phyloP scores from a whole-genome alignment of 2,113 vertebrate species.

The Parus major region DNA sequence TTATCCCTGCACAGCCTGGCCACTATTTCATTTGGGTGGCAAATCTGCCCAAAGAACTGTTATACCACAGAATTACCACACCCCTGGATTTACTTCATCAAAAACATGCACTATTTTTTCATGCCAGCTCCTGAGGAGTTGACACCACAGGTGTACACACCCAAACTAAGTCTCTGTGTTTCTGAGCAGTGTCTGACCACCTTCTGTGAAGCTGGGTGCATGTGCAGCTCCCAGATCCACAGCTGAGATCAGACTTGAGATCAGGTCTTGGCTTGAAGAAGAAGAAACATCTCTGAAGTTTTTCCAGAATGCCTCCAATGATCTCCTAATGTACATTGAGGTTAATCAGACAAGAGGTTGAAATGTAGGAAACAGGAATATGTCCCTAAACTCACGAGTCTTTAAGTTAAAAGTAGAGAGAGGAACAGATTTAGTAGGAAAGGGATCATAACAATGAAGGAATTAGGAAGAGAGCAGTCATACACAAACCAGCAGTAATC shows the following conservation, averaged over 20 bases:
- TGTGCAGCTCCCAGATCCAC: background rate
- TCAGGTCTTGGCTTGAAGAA: too few relatives aligned
- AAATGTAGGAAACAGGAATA: background rate
- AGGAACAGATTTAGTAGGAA: background rate
- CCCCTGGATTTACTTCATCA: background rate
- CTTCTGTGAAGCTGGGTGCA: background rate
- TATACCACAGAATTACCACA: background rate
- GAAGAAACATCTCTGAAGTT: background rate
- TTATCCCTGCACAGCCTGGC: background rate
- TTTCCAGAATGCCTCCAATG: background rate
- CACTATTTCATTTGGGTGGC: too few relatives aligned
- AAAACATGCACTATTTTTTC: background rate
- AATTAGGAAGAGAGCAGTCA: background rate
- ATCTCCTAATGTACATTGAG: background rate
- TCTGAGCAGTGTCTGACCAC: background rate
- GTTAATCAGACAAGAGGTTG: background rate
- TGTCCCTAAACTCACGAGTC: background rate
- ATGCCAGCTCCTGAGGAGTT: background rate
- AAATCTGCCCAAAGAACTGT: background rate
- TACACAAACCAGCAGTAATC: background rate
- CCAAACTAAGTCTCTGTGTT: background rate
- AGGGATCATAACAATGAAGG: background rate
- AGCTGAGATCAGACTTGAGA: background rate
- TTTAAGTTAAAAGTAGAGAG: background rate
- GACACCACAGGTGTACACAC: background rate